Base-by-base conservation (phyloP, 2,888 invertebrate genomes). In the Mesochorus sp. region DNA sequence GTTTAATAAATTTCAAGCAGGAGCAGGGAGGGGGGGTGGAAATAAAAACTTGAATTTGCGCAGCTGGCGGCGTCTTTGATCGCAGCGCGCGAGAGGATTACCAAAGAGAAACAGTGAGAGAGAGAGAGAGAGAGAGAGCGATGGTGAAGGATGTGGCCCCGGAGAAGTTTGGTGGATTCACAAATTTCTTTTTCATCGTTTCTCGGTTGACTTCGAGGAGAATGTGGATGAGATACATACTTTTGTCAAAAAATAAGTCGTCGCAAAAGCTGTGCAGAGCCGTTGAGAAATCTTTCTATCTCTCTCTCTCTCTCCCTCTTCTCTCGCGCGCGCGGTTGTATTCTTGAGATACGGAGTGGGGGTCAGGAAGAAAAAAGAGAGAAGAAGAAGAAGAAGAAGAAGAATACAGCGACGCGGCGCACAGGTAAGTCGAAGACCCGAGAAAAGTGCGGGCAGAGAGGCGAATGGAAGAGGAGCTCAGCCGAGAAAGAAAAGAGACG, bases 201-300 rank as follows among this genome's bases (percentile, higher is more conserved):
- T 61, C 51, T 47, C 34, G 57, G 62, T 44, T 70, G 70, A 53
- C 64, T 59, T 21, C 37, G 8, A n/a, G 28, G 78, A 68, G 78
- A 78, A 74, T 78, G 78, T 73, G 74, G 74, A 78, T 59, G 74
- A 78, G 78, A 78, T 71, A 75, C 70, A 71, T 75, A 75, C 75
- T 79, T 79, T 79, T 79, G 74, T 79, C 75, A 71, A 79, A 79
- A 71, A 79, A 79, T 71, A 75, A 79, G 68, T 74, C 67, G 72
- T 37, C 66, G 72, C 17, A 57, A 8, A 28, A 42, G 31, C 49
- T 42, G 57, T 31, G 44, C n/a, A n/a, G n/a, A 49, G 51, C 64
- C 59, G 76, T 72, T 66, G 42, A 61, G 61, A 37, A 47, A 21
- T 55, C 70, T 8, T 44, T 26, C 44, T 10, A 5, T 28, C 62